These are phyloP conservation scores for Nomada lathburiana DNA, from an alignment of 2,888 invertebrate species.

Conservation along the genomic window DNA sequence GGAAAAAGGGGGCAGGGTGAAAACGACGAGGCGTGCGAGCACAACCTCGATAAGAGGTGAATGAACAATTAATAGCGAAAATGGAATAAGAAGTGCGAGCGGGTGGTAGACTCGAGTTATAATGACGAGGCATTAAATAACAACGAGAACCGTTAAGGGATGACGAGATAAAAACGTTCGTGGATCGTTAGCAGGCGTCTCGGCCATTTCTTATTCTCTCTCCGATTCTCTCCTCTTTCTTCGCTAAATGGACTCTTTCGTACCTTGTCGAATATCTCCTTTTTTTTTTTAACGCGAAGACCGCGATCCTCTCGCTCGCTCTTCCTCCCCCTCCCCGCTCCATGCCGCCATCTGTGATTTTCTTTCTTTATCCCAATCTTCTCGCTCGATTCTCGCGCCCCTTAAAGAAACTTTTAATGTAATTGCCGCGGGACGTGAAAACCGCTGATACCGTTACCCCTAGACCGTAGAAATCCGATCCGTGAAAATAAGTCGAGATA, in stretches of 20 bases:
- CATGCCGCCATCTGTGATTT: constrained; percentile 23
- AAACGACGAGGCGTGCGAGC: constrained; percentile 24
- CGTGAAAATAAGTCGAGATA: constrained; percentile 75
- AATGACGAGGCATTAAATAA: constrained; percentile 74
- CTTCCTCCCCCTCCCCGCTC: constrained; percentile 3
- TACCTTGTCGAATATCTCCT: constrained; percentile 42
- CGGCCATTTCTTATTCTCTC: constrained; percentile 70
- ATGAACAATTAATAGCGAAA: constrained; percentile 68
- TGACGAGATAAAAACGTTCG: constrained; percentile 76
- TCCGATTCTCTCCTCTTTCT: constrained; percentile 48
- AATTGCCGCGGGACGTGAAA: constrained; percentile 78
- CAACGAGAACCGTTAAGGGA: constrained; percentile 73
- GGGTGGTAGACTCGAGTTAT: constrained; percentile 61
- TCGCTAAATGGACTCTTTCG: constrained; percentile 51
- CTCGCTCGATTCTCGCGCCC: constrained; percentile 69
- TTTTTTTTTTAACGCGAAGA: background rate
- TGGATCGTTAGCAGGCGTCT: constrained; percentile 74
- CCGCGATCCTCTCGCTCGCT: background rate
- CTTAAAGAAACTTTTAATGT: constrained; percentile 79
- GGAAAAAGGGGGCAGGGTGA: constrained; percentile 20
- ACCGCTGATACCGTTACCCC: constrained; percentile 77
- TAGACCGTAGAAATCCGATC: constrained; percentile 71
- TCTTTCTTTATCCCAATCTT: constrained; percentile 61
- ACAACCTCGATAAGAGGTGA: constrained; percentile 60
- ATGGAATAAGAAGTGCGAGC: constrained; percentile 38